These are phyloP conservation scores for Scelioninae gen. 2 DNA, from an alignment of 2,888 invertebrate species.

Conservation along the genomic window DNA sequence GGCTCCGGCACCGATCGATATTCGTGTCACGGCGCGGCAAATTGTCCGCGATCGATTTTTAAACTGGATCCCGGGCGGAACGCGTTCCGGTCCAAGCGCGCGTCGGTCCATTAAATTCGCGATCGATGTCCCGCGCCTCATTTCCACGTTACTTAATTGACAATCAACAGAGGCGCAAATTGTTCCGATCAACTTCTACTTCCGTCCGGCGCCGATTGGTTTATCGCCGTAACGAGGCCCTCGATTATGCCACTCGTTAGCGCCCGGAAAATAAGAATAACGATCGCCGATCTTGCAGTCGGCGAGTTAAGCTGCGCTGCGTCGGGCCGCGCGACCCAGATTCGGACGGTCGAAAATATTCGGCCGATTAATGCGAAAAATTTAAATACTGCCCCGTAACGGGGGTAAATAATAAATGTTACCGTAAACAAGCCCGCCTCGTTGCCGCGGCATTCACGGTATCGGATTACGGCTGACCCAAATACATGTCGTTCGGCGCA, in stretches of 20 bases:
- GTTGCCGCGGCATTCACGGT: slow-evolving; percentile 6
- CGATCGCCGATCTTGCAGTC: slow-evolving; percentile 46
- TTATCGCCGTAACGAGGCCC: slow-evolving; percentile 53
- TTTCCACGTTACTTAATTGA: slow-evolving; percentile 68
- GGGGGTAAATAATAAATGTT: slow-evolving; percentile 34
- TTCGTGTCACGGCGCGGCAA: slow-evolving; percentile 33
- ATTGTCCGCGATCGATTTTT: slow-evolving; percentile 49
- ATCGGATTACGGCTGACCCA: slow-evolving; percentile 42
- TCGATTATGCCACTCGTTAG: slow-evolving; percentile 59
- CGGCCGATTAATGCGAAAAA: background rate
- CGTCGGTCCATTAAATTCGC: slow-evolving; percentile 54
- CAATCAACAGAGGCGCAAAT: slow-evolving; percentile 69
- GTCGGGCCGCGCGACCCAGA: slow-evolving; percentile 31
- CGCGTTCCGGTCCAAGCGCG: slow-evolving; percentile 51
- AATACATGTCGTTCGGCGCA: slow-evolving; percentile 21
- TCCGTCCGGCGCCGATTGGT: slow-evolving; percentile 61
- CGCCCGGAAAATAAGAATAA: slow-evolving; percentile 58
- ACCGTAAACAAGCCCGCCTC: slow-evolving; percentile 23
- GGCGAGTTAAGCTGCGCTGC: slow-evolving; percentile 14
- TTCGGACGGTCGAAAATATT: slow-evolving; percentile 21
- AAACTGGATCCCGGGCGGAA: slow-evolving; percentile 55
- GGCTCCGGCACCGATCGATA: slow-evolving; percentile 12
- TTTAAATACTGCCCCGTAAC: slow-evolving; percentile 2
- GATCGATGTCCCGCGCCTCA: slow-evolving; percentile 62
- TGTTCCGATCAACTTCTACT: slow-evolving; percentile 70